Conservation (phyloP, 2,797 vertebrate genomes). For the Pyrocephalus nanus region DNA sequence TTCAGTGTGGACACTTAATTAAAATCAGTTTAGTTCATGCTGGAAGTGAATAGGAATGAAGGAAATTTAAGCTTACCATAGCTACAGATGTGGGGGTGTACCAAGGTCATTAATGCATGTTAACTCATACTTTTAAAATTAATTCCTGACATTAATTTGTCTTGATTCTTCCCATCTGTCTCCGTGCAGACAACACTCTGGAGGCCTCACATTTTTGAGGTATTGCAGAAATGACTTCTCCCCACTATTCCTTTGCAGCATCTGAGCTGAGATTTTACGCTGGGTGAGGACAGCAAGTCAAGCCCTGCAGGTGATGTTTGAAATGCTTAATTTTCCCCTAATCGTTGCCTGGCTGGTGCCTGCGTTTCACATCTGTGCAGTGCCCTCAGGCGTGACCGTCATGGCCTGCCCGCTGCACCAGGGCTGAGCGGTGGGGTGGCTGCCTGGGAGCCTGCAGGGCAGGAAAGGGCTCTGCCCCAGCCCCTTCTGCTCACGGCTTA, state of each 20-base stretch:
- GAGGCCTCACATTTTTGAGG: not conserved
- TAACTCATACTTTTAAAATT: not conserved
- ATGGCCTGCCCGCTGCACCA: accelerated
- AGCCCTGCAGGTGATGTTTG: not conserved
- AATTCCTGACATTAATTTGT: not conserved
- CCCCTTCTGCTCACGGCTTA: not conserved
- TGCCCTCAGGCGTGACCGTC: accelerated
- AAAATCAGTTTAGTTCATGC: not conserved
- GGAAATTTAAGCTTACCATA: not conserved
- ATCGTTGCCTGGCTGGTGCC: not conserved
- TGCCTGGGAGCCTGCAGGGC: not conserved
- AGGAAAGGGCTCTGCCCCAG: not conserved
- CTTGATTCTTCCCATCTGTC: not conserved
- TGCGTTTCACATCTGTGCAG: not conserved
- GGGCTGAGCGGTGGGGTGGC: accelerated
- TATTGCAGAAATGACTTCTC: not conserved
- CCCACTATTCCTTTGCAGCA: accelerated
- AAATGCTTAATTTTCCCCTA: not conserved
- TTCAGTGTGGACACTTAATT: not conserved
- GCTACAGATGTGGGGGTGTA: not conserved
- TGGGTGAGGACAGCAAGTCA: not conserved
- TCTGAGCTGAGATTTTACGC: accelerated
- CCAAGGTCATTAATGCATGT: not conserved
- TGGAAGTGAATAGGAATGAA: not conserved
- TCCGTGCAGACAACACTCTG: not conserved